phyloP scores from a whole-genome alignment of 2,797 vertebrate genomes.

The Macroramphosus scolopax region DNA sequence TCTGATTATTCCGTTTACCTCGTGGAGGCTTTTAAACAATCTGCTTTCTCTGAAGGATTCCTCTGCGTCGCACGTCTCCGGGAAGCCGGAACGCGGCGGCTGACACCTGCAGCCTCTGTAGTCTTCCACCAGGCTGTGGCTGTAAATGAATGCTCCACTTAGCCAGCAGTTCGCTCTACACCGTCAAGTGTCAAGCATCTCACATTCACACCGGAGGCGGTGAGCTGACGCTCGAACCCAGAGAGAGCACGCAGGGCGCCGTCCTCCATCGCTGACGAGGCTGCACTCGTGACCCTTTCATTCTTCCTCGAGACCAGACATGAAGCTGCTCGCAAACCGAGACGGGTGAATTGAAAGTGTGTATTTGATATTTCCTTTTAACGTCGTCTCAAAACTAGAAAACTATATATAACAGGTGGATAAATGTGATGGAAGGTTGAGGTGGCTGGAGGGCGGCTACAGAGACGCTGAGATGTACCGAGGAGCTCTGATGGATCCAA shows the following conservation, averaged over 20 bases:
- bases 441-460: slow-evolving; percentile 1
- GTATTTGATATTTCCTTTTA: slow-evolving; percentile 6
- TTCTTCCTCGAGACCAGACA: background rate
- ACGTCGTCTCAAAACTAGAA: background rate
- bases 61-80: too few species aligned
- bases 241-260: slow-evolving; percentile 7
- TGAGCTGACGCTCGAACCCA: slow-evolving; percentile 10
- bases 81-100: too few species aligned
- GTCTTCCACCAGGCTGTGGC: slow-evolving; percentile 27
- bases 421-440: background rate
- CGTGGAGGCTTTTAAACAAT: slow-evolving; percentile 33
- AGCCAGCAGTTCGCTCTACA: slow-evolving; percentile 3
- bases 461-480: slow-evolving; percentile 14
- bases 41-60: slow-evolving; percentile 9
- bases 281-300: slow-evolving; percentile 14
- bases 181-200: slow-evolving; percentile 36
- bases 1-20: slow-evolving; percentile 65
- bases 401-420: too few species aligned
- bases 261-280: slow-evolving; percentile 12
- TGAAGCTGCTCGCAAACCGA: background rate
- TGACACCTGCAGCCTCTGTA: slow-evolving; percentile 45
- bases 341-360: slow-evolving; percentile 13
- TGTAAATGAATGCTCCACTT: slow-evolving; percentile 37
- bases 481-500: background rate
- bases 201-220: slow-evolving; percentile 20